Conservation (phyloP, 2,888 invertebrate species). For the Epinotia brunnichana region DNA sequence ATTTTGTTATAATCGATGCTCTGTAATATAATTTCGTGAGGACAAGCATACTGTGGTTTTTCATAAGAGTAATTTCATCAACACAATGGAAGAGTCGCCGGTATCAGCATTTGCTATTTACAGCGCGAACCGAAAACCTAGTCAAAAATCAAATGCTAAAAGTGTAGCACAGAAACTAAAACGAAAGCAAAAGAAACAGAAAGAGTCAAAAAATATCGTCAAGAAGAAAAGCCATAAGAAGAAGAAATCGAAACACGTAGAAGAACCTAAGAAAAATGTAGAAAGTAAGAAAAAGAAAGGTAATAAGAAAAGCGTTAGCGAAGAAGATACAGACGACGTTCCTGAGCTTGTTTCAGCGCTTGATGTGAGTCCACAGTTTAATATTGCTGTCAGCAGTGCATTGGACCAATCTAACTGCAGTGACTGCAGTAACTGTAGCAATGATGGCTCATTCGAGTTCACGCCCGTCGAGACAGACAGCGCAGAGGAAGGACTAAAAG, state of each 20-base stretch:
- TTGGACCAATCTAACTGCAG: slow-evolving; percentile 44
- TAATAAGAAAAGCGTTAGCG: slow-evolving; percentile 39
- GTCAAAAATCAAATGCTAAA: slow-evolving; percentile 51
- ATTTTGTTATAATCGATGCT: neutral
- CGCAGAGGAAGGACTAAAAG: slow-evolving; percentile 83
- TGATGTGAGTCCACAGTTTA: slow-evolving; percentile 47
- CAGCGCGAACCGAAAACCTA: slow-evolving; percentile 53
- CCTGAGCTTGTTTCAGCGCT: slow-evolving; percentile 60
- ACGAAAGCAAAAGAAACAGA: slow-evolving; percentile 57
- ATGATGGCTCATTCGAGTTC: slow-evolving; percentile 63
- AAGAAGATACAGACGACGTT: slow-evolving; percentile 34
- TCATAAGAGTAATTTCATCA: neutral
- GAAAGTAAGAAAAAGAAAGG: slow-evolving; percentile 44
- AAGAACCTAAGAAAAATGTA: slow-evolving; percentile 42
- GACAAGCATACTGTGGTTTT: neutral
- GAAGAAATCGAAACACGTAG: slow-evolving; percentile 55
- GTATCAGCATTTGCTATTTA: slow-evolving; percentile 76
- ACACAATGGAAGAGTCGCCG: slow-evolving; percentile 56
- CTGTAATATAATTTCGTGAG: neutral
- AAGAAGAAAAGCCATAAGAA: slow-evolving; percentile 68
- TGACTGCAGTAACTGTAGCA: slow-evolving; percentile 55
- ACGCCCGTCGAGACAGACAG: slow-evolving; percentile 79
- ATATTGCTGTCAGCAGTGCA: slow-evolving; percentile 29
- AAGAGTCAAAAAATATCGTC: slow-evolving; percentile 59
- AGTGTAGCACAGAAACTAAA: slow-evolving; percentile 50